A percentile compares a stretch with the other conserved stretches of the same genome.
phyloP scores from a whole-genome alignment of 2,888 invertebrate species.

The Drosophila mimetica region DNA sequence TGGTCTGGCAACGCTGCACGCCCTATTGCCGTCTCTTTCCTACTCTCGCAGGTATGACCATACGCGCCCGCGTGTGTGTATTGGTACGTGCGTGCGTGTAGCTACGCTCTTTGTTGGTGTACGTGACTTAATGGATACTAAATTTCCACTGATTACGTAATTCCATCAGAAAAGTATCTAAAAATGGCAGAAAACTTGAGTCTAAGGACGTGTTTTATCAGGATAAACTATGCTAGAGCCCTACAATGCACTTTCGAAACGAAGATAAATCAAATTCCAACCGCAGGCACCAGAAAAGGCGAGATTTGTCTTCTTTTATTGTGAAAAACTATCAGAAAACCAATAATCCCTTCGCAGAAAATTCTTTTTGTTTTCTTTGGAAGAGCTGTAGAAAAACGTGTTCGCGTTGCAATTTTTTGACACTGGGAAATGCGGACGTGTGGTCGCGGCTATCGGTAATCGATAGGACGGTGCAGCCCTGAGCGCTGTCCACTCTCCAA shows the following conservation, averaged over 20 bases:
- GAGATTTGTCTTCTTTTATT: slow-evolving; percentile 14
- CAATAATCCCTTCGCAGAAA: slow-evolving; percentile 3
- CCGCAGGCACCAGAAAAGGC: neutral
- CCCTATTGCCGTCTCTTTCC: slow-evolving; percentile 24
- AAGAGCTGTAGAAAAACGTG: slow-evolving; percentile 57
- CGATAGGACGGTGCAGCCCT: slow-evolving; percentile 52
- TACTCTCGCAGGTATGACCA: slow-evolving; percentile 16
- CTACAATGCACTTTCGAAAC: slow-evolving; percentile 31
- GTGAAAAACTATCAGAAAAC: neutral
- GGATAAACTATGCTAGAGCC: neutral
- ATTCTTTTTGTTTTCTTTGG: neutral
- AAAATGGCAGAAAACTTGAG: slow-evolving; percentile 51
- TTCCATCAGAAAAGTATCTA: slow-evolving; percentile 51
- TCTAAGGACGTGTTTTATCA: slow-evolving; percentile 18
- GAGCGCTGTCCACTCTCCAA: slow-evolving; percentile 25
- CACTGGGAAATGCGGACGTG: slow-evolving; percentile 22
- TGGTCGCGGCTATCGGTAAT: slow-evolving; percentile 42
- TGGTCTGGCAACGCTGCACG: slow-evolving; percentile 60
- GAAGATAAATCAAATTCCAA: slow-evolving; percentile 9
- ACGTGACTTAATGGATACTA: slow-evolving; percentile 28
- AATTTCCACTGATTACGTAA: slow-evolving; percentile 67
- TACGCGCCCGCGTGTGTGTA: slow-evolving; percentile 35
- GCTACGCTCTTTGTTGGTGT: slow-evolving; percentile 10
- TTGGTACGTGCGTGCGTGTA: slow-evolving; percentile 16
- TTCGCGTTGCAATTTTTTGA: slow-evolving; percentile 39